A percentile compares a stretch with the other conserved stretches of the same genome.
These are phyloP conservation scores for Drosophila athabasca DNA, from an alignment of 1,140 invertebrate species.

Conservation along the genomic window DNA sequence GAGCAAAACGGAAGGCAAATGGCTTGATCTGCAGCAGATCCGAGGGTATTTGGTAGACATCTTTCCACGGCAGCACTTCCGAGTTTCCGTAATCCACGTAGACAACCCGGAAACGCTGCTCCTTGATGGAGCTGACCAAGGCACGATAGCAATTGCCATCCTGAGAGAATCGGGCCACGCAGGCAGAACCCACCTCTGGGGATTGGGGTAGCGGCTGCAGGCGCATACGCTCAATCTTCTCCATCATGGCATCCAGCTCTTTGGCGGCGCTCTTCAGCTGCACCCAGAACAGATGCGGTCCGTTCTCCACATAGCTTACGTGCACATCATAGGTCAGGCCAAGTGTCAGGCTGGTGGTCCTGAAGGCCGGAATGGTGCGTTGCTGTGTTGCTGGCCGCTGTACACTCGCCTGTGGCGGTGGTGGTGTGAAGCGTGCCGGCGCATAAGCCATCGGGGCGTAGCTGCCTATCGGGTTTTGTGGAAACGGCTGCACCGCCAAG, in stretches of 20 bases:
- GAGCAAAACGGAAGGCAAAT: slow-evolving; percentile 89
- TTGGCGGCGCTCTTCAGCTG: slow-evolving; percentile 86
- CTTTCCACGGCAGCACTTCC: slow-evolving; percentile 87
- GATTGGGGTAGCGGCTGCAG: slow-evolving; percentile 86
- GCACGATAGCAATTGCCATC: slow-evolving; percentile 88
- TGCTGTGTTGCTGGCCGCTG: slow-evolving; percentile 20
- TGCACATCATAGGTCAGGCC: slow-evolving; percentile 86
- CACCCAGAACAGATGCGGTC: slow-evolving; percentile 89
- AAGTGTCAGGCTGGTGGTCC: slow-evolving; percentile 85
- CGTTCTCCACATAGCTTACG: slow-evolving; percentile 90
- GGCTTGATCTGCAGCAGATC: slow-evolving; percentile 88
- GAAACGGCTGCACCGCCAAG: slow-evolving; percentile 1
- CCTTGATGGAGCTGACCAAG: slow-evolving; percentile 88
- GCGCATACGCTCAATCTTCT: slow-evolving; percentile 86
- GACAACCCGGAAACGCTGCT: slow-evolving; percentile 87
- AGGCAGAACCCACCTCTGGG: slow-evolving; percentile 87
- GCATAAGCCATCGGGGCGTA: slow-evolving; percentile 30
- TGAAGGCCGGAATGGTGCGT: slow-evolving; percentile 79
- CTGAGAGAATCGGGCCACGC: slow-evolving; percentile 87
- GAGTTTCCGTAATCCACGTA: slow-evolving; percentile 92
- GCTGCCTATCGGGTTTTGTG: slow-evolving; percentile 5
- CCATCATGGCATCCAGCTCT: slow-evolving; percentile 87
- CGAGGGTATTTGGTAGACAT: slow-evolving; percentile 89
- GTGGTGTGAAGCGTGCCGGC: slow-evolving; percentile 50
- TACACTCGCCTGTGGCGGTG: slow-evolving; percentile 20